Evolutionary conservation across 2,113 vertebrate genomes (phyloP).

Genomic region (Engraulis encrasicolus): DNA sequence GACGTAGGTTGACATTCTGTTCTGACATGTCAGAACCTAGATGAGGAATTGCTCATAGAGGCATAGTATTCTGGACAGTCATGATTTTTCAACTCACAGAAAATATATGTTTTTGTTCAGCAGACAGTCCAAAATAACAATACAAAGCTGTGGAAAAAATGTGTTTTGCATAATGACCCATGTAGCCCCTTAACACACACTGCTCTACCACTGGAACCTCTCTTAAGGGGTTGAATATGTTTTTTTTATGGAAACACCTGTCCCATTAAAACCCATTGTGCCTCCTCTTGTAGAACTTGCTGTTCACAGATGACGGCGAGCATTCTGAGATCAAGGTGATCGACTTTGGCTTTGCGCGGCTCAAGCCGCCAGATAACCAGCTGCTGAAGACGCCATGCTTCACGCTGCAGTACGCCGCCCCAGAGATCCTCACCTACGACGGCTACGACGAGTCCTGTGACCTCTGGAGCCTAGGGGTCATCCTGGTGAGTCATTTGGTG

Average conservation of each 20-base stretch:
- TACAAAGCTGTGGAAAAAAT: too few species aligned
- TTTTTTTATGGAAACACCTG: neutral
- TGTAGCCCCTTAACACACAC: too few species aligned
- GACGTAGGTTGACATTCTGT: too few species aligned
- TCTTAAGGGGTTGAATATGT: neutral
- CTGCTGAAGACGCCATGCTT: conserved; percentile 97
- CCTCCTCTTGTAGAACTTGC: conserved; percentile 84
- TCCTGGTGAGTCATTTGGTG: conserved; percentile 82
- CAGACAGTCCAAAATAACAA: too few species aligned
- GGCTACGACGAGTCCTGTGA: conserved; percentile 98
- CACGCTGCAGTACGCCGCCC: conserved; percentile 94
- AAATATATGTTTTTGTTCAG: too few species aligned
- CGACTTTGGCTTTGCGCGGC: conserved; percentile 95
- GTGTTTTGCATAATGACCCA: too few species aligned
- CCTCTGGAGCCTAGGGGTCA: conserved; percentile 97
- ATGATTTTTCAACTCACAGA: too few species aligned
- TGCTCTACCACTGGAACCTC: neutral
- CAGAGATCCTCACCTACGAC: conserved; percentile 91
- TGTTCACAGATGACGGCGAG: conserved; percentile 95
- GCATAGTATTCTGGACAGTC: too few species aligned
- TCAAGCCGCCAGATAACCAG: conserved; percentile 96
- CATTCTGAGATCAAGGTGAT: conserved; percentile 97
- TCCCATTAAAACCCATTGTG: conserved; percentile 25
- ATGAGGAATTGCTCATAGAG: too few species aligned
- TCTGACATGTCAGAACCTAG: too few species aligned